Evolutionary conservation across 2,888 invertebrate genomes (phyloP), one percentile per base, ranked within the genome.

Genomic region (Eupithecia abbreviata): DNA sequence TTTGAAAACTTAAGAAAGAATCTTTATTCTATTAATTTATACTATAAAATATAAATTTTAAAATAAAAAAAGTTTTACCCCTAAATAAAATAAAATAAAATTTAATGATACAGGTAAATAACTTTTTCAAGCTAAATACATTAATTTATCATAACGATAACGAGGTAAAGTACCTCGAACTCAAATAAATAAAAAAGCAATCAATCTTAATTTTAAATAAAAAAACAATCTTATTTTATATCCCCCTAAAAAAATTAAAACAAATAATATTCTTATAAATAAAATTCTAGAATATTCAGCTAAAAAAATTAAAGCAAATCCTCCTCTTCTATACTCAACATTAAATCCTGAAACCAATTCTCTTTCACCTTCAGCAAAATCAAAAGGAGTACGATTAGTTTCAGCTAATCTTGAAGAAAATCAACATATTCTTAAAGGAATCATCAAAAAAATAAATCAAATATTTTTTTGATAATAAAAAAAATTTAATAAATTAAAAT

Each of bases 311-410:
- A 97, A 95, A 74, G 96, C 96, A 96, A 97, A 97, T 12, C 96
- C 95, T 0, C 96, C 96, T 85, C 96, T 96, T 94, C 96, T 96
- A 95, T 97, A 97, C 81, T 97, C 97, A 82, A 97, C 93, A 96
- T 97, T 97, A 97, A 97, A 97, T 0, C 97, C 97, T 2, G 97
- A 97, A 83, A 97, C 97, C 91, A 97, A 95, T 83, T 97, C 97
- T 79, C 97, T 97, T 84, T 97, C 97, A 0, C 97, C 97, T 75
- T 97, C 97, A 73, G 97, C 96, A 96, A 97, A 97, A 96, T 97
- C 97, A 96, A 97, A 97, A 66, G 97, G 97, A 84, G 96, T 96
- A 0, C 97, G 97, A 96, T 97, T 97, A 86, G 96, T 96, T 90
- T 97, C 97, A 9, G 97, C 97, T 88, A 97, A 95, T 83, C 94